Base-by-base conservation (phyloP, 2,797 vertebrate species). In the Manis crassicaudata region DNA sequence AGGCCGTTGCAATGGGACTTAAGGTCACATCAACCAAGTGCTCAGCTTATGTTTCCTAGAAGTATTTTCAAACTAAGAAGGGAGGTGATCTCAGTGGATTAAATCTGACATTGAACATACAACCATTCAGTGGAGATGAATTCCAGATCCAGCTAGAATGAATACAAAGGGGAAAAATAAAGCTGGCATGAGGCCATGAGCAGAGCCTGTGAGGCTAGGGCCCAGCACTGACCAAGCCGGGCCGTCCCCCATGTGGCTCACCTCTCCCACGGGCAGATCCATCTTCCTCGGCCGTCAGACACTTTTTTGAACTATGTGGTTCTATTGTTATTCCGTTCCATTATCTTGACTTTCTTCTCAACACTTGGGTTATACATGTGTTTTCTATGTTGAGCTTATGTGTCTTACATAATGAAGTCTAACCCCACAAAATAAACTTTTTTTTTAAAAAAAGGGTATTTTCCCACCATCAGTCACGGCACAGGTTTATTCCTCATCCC, bases 281-380 rank as follows among this genome's bases (percentile, higher is more conserved):
- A 14, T 37, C 21, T 16, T 70, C 65, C 81, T 94, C 32, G 81
- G 63, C 68, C 52, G 83, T 65, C 29, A 85, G 62, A 32, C 46
- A 62, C 7, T 29, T 46, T 73, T 70, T 62, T 40, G 40, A 88
- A 73, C 18, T 60, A 23, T 63, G 50, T 25, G 35, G 63, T 56
- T 88, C 17, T 21, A 35, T 50, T 92, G 54, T 43, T 54, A 37
- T 75, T 95, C 7, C 75, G 32, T 72, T 37, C 35, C 20, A 46
- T 89, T 77, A 68, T 73, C 88, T 81, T 92, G 37, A 94, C 8
- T 93, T 94, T 94, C 72, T 90, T 82, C 56, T 90, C 76, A 65
- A 95, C 17, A 92, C n/a, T 11, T 80, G 13, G 58, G 68, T 67
- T 37, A 80, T 60, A n/a, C 17, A 35, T 21, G 6, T 60, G 20